phyloP scores from a whole-genome alignment of 1,140 invertebrate genomes.

The Agrilus planipennis region DNA sequence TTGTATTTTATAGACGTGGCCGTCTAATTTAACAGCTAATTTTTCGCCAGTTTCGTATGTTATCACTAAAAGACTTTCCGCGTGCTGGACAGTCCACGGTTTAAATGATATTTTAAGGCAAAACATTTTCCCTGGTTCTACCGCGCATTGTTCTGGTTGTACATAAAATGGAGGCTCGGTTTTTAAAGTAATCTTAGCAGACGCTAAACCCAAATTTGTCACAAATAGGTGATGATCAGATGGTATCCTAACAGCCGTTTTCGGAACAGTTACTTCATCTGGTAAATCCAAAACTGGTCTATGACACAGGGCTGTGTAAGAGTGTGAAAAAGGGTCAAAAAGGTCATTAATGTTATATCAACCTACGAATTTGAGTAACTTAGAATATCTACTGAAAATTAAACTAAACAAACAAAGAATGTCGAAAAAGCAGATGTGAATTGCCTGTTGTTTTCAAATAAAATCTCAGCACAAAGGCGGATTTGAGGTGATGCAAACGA shows the following conservation, averaged over 20 bases:
- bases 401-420: not conserved
- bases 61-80: constrained; percentile 26
- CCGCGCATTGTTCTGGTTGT: constrained; percentile 29
- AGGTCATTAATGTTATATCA: not conserved
- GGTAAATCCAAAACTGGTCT: constrained; percentile 37
- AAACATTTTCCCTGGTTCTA: constrained; percentile 24
- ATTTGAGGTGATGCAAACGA: too few relatives aligned
- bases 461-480: too few relatives aligned
- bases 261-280: constrained; percentile 34
- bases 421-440: too few relatives aligned
- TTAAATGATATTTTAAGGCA: constrained; percentile 27
- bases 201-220: constrained; percentile 32
- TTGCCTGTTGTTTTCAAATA: too few relatives aligned
- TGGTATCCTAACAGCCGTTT: constrained; percentile 32
- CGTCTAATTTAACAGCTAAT: constrained; percentile 24
- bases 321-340: not conserved
- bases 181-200: constrained; percentile 28
- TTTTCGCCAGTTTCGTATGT: constrained; percentile 35
- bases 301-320: constrained; percentile 33
- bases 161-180: constrained; percentile 29
- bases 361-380: constrained; percentile 2
- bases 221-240: constrained; percentile 30
- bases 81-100: constrained; percentile 18
- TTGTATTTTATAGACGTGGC: constrained; percentile 24
- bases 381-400: not conserved